Percentiles rank a stretch among this genome's conserved stretches.
phyloP scores from a whole-genome alignment of 2,113 vertebrate species.

The Cranoglanis bouderius region DNA sequence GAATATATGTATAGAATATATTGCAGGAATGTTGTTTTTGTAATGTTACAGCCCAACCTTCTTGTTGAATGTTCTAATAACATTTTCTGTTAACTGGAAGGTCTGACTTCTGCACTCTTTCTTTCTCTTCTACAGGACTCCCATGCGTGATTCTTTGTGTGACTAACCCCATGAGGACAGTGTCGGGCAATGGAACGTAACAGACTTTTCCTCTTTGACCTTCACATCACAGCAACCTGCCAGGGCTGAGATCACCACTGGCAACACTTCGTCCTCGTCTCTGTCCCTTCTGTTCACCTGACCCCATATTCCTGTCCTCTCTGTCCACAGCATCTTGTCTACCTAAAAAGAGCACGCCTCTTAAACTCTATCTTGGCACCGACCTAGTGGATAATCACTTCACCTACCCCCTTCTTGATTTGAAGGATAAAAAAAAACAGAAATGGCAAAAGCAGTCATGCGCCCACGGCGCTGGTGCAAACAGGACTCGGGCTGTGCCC shows the following conservation, averaged over 20 bases:
- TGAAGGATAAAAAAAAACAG: neutral
- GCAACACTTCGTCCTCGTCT: slow-evolving; percentile 9
- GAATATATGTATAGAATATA: neutral
- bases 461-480: slow-evolving; percentile 25
- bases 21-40: neutral
- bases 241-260: slow-evolving; percentile 57
- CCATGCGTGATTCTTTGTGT: neutral
- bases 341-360: neutral
- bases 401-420: neutral
- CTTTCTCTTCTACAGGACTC: slow-evolving; percentile 30
- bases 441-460: slow-evolving; percentile 34
- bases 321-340: slow-evolving; percentile 10
- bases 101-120: slow-evolving; percentile 16
- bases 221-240: slow-evolving; percentile 38
- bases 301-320: slow-evolving; percentile 12
- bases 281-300: slow-evolving; percentile 41
- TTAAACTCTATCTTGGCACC: neutral
- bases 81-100: neutral
- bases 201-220: slow-evolving; percentile 66
- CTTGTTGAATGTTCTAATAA: neutral
- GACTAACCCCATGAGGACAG: slow-evolving; percentile 52
- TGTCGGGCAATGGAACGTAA: slow-evolving; percentile 77
- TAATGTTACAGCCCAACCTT: neutral
- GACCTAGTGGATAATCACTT: neutral
- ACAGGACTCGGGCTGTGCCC: slow-evolving; percentile 23